Evolutionary conservation across 2,888 invertebrate genomes (phyloP), one percentile per base, ranked within the genome.

Genomic region (Galerucella pusilla): DNA sequence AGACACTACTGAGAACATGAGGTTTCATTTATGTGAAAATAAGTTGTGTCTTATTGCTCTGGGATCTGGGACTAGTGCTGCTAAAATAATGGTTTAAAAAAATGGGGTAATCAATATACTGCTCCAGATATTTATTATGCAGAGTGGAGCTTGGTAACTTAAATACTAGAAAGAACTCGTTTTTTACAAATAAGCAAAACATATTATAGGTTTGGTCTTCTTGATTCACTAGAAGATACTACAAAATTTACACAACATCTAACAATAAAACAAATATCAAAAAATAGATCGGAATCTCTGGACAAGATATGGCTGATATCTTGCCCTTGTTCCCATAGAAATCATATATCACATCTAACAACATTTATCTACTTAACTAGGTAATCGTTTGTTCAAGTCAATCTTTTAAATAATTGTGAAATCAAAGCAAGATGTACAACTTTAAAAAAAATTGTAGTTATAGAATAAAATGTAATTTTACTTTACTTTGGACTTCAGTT

Each of bases 251-350:
- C 71, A 74, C 66, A 68, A 79, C 79, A 79, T 79, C 79, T 77
- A 79, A 79, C 77, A 75, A 73, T 74, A 75, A 76, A 78, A 69
- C 42, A 74, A 76, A 71, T 35, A 59, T 60, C n/a, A 65, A 59
- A 75, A 75, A 75, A 75, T 46, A 65, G 71, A 75, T 70, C 54
- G 49, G 52, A 68, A 16, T n/a, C 25, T 68, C 28, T 79, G 76
- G 68, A 74, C 68, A 66, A 80, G 76, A 79, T 77, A 77, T 80
- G 81, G 81, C 81, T 81, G 81, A 16, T 73, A 77, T 76, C 77
- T 75, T 73, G 46, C 73, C 70, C 77, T 77, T 9, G 75, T 77
- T 73, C 65, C 42, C 16, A 20, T 25, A 46, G 46, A 70, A 70
- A 60, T 42, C 35, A 63, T 42, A 42, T 42, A 63, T 63, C 63